Base-by-base conservation (phyloP, 2,888 invertebrate genomes). In the Aleiodes alternator region DNA sequence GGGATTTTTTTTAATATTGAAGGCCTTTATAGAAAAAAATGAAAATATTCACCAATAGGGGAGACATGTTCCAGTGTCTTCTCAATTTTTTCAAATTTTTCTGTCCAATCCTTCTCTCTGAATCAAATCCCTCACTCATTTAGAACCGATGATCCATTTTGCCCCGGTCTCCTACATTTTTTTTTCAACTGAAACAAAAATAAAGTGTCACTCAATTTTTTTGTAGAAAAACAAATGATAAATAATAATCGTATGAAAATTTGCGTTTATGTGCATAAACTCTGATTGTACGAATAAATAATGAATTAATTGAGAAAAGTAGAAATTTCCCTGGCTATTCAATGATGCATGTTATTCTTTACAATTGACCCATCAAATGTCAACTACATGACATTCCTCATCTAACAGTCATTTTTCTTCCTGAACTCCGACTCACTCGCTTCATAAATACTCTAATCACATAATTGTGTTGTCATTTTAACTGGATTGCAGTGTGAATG, bases 401-500 rank as follows among this genome's bases (percentile, higher is more conserved):
- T 53, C 34, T 69, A 73, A 59, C 34, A 51, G 51, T 31, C 69
- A 68, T 23, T 34, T 31, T 50, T 51, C 12, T 59, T 43, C 29
- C 34, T 53, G 50, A 43, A 56, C 31, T 56, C 43, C 16, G 16
- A 56, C 16, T 70, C 53, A 48, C 57, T 53, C 38, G 34, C n/a
- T 70, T 70, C 29, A 51, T 53, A 34, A 48, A 56, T 38, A 29
- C 34, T 23, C 16, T 64, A 48, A 38, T 64, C 64, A 64, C 14
- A 59, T 59, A 43, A 68, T 34, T 12, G 29, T 14, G 68, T 48
- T 66, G 29, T 51, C 43, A 31, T 31, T 51, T 68, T 29, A 68
- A 51, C 51, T 31, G 5, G 14, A 68, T 34, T 51, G 51, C 68
- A 68, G 68, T 51, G 51, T 76, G 61, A 75, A 76, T 79, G n/a